Evolutionary conservation across 2,797 vertebrate genomes (phyloP).

Genomic region (Danionella dracula): DNA sequence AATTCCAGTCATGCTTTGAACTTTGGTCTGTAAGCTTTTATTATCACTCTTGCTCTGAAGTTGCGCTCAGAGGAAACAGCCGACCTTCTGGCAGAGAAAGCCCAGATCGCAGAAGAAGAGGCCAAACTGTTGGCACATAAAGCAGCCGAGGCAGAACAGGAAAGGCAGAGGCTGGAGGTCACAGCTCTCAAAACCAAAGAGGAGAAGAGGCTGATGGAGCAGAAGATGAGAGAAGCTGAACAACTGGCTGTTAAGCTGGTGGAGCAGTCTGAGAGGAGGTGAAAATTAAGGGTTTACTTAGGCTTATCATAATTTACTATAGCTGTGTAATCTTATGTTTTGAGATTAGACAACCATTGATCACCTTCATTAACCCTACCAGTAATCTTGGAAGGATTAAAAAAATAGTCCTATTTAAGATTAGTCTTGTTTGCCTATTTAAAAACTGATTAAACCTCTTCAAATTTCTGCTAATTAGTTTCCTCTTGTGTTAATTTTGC

Average conservation of each 20-base stretch:
- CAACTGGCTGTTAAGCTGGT: slow-evolving; percentile 85
- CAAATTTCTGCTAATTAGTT: too few relatives aligned
- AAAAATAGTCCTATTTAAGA: too few relatives aligned
- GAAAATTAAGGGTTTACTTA: neutral
- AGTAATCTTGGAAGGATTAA: too few relatives aligned
- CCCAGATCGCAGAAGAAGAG: slow-evolving; percentile 90
- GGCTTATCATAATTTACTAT: too few relatives aligned
- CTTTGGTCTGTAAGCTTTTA: neutral
- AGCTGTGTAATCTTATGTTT: too few relatives aligned
- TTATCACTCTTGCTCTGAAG: slow-evolving; percentile 53
- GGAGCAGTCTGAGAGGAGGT: slow-evolving; percentile 90
- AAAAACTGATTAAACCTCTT: too few relatives aligned
- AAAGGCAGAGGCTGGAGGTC: slow-evolving; percentile 84
- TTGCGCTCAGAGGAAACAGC: slow-evolving; percentile 86
- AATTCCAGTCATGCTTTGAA: slow-evolving; percentile 4
- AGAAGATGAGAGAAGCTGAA: slow-evolving; percentile 92
- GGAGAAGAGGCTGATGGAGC: slow-evolving; percentile 90
- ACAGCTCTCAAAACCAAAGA: slow-evolving; percentile 88
- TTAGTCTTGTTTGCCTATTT: too few relatives aligned
- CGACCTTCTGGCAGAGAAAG: slow-evolving; percentile 89
- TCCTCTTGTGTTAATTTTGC: too few relatives aligned
- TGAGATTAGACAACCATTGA: too few relatives aligned
- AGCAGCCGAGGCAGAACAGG: slow-evolving; percentile 88
- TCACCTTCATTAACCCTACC: too few relatives aligned
- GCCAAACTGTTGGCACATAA: slow-evolving; percentile 90